Base-by-base conservation (phyloP, 2,797 vertebrate species). In the Chaunax sp. region DNA sequence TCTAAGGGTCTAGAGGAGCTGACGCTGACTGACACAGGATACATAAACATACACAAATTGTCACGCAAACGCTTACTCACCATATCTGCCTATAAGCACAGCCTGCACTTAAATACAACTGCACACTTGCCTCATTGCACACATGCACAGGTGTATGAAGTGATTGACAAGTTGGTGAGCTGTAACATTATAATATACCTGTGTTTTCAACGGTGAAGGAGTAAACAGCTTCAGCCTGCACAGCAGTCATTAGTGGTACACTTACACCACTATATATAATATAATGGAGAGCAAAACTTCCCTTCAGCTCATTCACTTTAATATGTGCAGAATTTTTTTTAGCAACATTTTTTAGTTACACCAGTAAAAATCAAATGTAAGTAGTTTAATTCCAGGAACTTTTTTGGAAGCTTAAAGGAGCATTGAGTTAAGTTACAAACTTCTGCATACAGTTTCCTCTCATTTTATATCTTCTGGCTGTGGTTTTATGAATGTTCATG, bases 111-210 rank as follows among this genome's bases (percentile, higher is more conserved):
- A 60, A 46, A 63, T 47, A 14, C 33, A 35, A 1, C 8, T 11
- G 33, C 18, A 40, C 65, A 63, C 40, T 44, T 47, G 56, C 40
- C 41, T 20, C 49, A 47, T 13, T n/a, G 28, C 50, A 51, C 56
- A 58, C 47, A 23, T n/a, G 45, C 50, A 69, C 67, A 30, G 7
- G 10, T 13, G 16, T 18, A 4, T 23, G 35, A 62, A 37, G 20
- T 82, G 89, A 90, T 5, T 85, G 89, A 87, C 84, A 81, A 47
- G 75, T 61, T 64, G 68, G 43, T 85, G 85, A 82, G 81, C 76
- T 81, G 84, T 75, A 75, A 90, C 89, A 72, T 87, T 90, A 84
- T 92, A 92, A 92, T 91, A 68, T 19, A 64, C 28, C 50, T 14
- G 50, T 50, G 71, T 73, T 81, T 76, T 66, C 69, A 72, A 50